Base-by-base conservation (phyloP, 2,797 vertebrate species). In the Coilia nasus region DNA sequence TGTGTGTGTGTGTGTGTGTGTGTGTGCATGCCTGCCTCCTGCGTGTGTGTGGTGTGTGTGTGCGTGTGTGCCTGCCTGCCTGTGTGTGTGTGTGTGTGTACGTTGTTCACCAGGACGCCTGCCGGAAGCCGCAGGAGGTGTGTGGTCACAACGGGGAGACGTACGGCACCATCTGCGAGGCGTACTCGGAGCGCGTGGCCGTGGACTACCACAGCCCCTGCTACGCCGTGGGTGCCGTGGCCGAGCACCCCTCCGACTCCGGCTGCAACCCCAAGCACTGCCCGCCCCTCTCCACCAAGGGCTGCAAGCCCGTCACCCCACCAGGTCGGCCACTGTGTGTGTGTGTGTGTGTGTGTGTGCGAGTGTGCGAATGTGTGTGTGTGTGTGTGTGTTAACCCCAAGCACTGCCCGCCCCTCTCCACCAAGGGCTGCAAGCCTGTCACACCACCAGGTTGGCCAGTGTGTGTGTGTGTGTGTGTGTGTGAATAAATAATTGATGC, bases 111-210 rank as follows among this genome's bases (percentile, higher is more conserved):
- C 93, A 99, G 98, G 93, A 97, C 0, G 94, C 96, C 67, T 99
- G 98, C 91, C 96, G 92, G 88, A 92, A 91, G 0, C 81, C 82
- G 0, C 93, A 95, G 82, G 95, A 94, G 0, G 94, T 99, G 0
- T 99, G 98, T 0, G 98, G 97, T 0, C 97, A 99, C 54, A 97
- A 97, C 0, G 97, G 98, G 0, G 97, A 99, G 87, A 98, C 97
- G 2, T 99, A 98, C 89, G 82, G 87, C 83, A 98, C 96, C 0
- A 92, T 97, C 86, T 99, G 98, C 0, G 97, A 97, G 0, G 98
- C 98, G 85, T 98, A 96, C 88, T 95, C 97, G 0, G 95, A 97
- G 81, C 97, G 98, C 0, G 96, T 99, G 80, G 96, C 97, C 0
- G 91, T 98, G 6, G 98, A 99, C 90, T 99, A 99, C 84, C 71